Evolutionary conservation across 2,888 invertebrate species (phyloP).

Genomic region (Tetrapedia diversipes): DNA sequence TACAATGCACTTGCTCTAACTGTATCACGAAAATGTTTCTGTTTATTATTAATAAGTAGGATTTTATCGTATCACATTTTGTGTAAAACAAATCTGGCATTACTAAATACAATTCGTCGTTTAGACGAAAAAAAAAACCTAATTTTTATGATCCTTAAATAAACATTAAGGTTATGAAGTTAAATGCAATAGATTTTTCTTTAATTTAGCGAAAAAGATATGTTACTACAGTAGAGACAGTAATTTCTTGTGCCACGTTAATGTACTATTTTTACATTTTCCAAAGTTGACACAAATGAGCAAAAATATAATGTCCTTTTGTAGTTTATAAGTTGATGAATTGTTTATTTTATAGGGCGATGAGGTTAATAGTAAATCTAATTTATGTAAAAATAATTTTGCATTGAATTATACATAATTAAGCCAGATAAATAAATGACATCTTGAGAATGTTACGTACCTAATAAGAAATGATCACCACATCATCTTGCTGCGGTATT

Average conservation of each 20-base stretch:
- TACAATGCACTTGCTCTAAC: constrained; percentile 61
- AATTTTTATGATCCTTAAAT: constrained; percentile 46
- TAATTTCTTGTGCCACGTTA: constrained; percentile 55
- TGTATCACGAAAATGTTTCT: constrained; percentile 55
- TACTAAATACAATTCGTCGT: constrained; percentile 19
- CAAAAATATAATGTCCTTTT: constrained; percentile 19
- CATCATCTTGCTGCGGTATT: constrained; percentile 30
- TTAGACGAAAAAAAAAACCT: not conserved
- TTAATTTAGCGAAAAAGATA: constrained; percentile 21
- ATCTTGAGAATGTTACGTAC: constrained; percentile 38
- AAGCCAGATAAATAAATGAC: constrained; percentile 55
- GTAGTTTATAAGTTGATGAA: constrained; percentile 50
- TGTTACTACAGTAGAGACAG: constrained; percentile 30
- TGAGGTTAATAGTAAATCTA: constrained; percentile 43
- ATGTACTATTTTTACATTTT: constrained; percentile 50
- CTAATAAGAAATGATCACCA: constrained; percentile 31
- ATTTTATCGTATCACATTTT: constrained; percentile 47
- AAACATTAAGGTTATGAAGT: constrained; percentile 27
- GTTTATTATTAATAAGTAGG: constrained; percentile 45
- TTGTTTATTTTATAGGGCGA: constrained; percentile 47
- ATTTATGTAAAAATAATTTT: constrained; percentile 62
- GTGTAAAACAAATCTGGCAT: constrained; percentile 32
- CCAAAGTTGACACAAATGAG: constrained; percentile 30
- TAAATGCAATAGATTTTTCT: constrained; percentile 32
- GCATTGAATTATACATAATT: constrained; percentile 46